phyloP scores from a whole-genome alignment of 2,888 invertebrate species.

The Amblyjoppa fuscipennis region DNA sequence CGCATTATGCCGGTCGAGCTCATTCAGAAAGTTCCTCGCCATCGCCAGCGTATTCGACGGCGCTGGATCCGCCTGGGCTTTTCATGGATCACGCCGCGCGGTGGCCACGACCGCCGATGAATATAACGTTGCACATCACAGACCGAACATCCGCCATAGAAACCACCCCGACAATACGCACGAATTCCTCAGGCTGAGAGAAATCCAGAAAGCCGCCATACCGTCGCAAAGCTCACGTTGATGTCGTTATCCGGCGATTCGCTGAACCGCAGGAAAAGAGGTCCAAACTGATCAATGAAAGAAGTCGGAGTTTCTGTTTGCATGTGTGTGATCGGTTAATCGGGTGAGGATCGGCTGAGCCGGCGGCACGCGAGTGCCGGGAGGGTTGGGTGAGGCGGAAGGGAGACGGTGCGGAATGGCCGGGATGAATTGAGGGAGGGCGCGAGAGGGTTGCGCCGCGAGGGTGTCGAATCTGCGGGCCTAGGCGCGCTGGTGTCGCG shows the following conservation, averaged over 20 bases:
- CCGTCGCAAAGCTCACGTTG: too few relatives aligned
- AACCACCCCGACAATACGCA: background rate
- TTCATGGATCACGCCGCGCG: background rate
- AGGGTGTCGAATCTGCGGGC: slow-evolving; percentile 34
- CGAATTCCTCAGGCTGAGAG: background rate
- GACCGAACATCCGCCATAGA: background rate
- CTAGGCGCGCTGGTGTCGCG: background rate
- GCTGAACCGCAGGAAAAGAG: too few relatives aligned
- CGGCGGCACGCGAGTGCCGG: background rate
- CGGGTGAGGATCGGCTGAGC: background rate
- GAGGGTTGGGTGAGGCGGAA: background rate
- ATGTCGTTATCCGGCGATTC: too few relatives aligned
- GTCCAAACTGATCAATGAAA: too few relatives aligned
- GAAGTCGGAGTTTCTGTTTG: too few relatives aligned
- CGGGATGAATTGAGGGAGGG: background rate
- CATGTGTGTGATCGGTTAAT: background rate
- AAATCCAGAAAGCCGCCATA: background rate
- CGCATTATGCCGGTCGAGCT: slow-evolving; percentile 32
- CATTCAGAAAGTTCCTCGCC: slow-evolving; percentile 70
- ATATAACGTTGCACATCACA: background rate
- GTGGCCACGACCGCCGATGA: background rate
- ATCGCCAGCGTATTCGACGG: slow-evolving; percentile 33
- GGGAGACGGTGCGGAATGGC: background rate
- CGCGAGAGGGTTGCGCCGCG: background rate
- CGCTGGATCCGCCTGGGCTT: background rate